phyloP scores from a whole-genome alignment of 2,888 invertebrate species.

The Cyclophora albipunctata region DNA sequence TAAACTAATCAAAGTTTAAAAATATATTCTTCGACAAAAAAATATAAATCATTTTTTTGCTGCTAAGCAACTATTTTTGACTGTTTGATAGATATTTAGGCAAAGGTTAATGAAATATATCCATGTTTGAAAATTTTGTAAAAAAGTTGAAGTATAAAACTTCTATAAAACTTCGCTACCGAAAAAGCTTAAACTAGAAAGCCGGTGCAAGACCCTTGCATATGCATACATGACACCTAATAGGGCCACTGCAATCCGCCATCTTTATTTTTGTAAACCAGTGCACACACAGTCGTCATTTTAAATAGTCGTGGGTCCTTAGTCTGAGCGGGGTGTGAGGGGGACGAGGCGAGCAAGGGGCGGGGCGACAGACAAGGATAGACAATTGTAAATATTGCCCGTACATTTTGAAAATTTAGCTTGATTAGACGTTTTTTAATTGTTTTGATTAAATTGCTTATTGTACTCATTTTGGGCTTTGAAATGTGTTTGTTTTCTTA shows the following conservation, averaged over 20 bases:
- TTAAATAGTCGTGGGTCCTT: conserved; percentile 29
- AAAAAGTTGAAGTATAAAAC: too few species aligned
- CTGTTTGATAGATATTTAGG: too few species aligned
- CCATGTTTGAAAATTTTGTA: too few species aligned
- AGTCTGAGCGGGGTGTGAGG: conserved; percentile 31
- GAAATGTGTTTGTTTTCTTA: background rate
- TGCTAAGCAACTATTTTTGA: too few species aligned
- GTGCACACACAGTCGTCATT: conserved; percentile 49
- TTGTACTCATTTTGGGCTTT: background rate
- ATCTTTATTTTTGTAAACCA: conserved; percentile 68
- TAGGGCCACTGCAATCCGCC: conserved; percentile 43
- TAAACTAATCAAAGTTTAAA: too few species aligned
- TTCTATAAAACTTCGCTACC: too few species aligned
- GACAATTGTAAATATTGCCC: conserved; percentile 41
- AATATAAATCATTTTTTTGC: too few species aligned
- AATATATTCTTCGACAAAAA: too few species aligned
- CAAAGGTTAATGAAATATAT: too few species aligned
- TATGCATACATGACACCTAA: conserved; percentile 9
- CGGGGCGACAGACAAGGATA: conserved; percentile 53
- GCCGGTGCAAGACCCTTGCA: too few species aligned
- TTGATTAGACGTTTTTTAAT: background rate
- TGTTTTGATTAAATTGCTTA: too few species aligned
- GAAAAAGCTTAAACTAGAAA: too few species aligned
- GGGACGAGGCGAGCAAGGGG: conserved; percentile 39
- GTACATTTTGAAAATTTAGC: conserved; percentile 12